Evolutionary conservation across 2,888 invertebrate species (phyloP).

Genomic region (Dicroscelio sp.): DNA sequence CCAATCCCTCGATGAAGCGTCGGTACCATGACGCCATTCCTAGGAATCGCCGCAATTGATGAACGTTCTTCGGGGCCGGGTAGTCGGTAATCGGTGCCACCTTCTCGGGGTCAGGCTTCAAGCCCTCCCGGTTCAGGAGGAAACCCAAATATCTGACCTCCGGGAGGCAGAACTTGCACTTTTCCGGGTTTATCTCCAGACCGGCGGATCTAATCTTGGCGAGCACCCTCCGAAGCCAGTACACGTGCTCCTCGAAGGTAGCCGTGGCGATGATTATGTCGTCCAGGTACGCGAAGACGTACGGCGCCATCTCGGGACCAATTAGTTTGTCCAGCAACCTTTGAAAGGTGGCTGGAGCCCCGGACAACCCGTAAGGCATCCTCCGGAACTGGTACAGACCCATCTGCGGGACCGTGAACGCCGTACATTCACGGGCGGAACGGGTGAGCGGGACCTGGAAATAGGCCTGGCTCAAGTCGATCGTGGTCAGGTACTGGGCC

Average conservation of each 20-base stretch:
- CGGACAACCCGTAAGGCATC: constrained; percentile 77
- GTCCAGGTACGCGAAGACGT: no score
- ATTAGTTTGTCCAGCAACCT: constrained; percentile 66
- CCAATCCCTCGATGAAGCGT: not conserved
- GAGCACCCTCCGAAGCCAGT: constrained; percentile 63
- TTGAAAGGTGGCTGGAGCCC: constrained; percentile 78
- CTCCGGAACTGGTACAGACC: constrained; percentile 71
- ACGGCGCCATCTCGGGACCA: no score
- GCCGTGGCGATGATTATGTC: no score
- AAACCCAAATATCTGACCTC: no score
- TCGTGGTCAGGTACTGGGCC: not conserved
- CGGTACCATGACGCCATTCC: constrained; percentile 70
- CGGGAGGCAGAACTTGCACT: constrained; percentile 63
- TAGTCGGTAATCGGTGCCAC: constrained; percentile 27
- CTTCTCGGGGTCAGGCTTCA: constrained; percentile 71
- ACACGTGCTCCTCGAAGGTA: constrained; percentile 66
- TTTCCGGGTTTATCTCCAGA: constrained; percentile 55
- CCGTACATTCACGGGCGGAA: not conserved
- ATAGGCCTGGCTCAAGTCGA: constrained; percentile 6
- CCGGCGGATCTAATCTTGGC: constrained; percentile 10
- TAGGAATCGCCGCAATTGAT: constrained; percentile 83
- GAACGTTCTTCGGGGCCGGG: constrained; percentile 41
- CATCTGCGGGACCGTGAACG: not conserved
- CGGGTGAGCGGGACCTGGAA: no score
- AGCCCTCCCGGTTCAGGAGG: no score